Percentiles rank a stretch among this genome's conserved stretches.
Conservation (phyloP, 2,797 vertebrate species). For the Rhincodon typus region DNA sequence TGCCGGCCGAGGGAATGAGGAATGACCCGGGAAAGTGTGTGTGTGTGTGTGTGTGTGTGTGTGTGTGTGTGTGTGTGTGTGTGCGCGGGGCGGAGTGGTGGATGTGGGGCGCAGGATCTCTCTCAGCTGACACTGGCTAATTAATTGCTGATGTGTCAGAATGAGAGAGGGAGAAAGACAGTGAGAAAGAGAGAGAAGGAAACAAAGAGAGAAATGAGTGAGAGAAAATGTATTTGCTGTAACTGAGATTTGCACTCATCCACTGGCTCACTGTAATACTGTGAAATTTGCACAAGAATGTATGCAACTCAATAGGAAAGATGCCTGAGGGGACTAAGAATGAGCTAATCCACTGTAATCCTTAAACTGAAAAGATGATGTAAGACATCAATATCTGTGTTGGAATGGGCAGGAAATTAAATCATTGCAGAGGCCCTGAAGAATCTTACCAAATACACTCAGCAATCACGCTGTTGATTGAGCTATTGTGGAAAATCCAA, state of each 20-base stretch:
- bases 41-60: too few relatives aligned
- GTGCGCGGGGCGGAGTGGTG: too few relatives aligned
- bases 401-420: neutral
- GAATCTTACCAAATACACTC: neutral
- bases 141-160: too few relatives aligned
- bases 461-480: neutral
- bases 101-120: neutral
- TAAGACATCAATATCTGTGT: neutral
- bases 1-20: too few relatives aligned
- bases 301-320: neutral
- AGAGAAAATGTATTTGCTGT: neutral
- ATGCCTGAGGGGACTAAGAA: neutral
- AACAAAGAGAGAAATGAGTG: neutral
- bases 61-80: too few relatives aligned
- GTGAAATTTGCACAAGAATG: too few relatives aligned
- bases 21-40: too few relatives aligned
- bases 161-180: neutral
- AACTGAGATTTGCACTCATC: neutral
- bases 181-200: neutral
- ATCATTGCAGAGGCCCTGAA: neutral
- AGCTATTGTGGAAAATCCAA: neutral
- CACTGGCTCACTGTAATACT: neutral
- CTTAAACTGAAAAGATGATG: neutral
- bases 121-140: too few relatives aligned
- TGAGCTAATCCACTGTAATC: neutral